Conservation (phyloP, 2,888 invertebrate genomes). For the Megaustenia siamemsis region DNA sequence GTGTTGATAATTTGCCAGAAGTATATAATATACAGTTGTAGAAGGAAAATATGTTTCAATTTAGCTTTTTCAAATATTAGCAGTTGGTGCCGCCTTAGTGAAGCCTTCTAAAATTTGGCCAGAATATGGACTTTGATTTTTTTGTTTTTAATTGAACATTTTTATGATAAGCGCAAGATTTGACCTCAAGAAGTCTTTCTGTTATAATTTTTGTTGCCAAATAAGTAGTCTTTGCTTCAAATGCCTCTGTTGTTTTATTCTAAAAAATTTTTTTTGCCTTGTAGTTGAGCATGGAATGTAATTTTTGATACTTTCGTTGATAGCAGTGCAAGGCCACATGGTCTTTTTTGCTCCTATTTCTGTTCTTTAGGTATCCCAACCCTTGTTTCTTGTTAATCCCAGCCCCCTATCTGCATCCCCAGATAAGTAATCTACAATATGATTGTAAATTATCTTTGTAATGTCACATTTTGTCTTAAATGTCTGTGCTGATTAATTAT, state of each 20-base stretch:
- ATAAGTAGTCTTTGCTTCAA: conserved; percentile 56
- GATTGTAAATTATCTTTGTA: not conserved
- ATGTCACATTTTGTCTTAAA: not conserved
- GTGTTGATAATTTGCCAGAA: conserved; percentile 18
- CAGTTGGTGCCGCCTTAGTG: conserved; percentile 24
- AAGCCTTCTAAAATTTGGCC: conserved; percentile 38
- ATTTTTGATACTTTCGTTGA: conserved; percentile 29
- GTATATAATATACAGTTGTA: not conserved
- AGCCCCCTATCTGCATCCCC: not conserved
- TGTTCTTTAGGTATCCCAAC: not conserved
- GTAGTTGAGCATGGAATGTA: conserved; percentile 43
- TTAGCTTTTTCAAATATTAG: not conserved
- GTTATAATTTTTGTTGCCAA: conserved; percentile 50
- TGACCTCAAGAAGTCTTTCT: conserved; percentile 35
- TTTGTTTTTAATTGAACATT: not conserved
- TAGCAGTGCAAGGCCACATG: not conserved
- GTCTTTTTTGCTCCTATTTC: not conserved
- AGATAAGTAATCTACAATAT: not conserved
- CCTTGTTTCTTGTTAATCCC: conserved; percentile 12
- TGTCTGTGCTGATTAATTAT: not conserved
- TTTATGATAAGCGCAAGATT: conserved; percentile 12
- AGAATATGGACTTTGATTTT: not conserved
- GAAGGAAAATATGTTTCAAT: not conserved
- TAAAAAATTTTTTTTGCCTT: conserved; percentile 33
- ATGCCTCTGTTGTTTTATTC: conserved; percentile 48